phyloP scores from a whole-genome alignment of 2,797 vertebrate genomes.

The Argentina silus region DNA sequence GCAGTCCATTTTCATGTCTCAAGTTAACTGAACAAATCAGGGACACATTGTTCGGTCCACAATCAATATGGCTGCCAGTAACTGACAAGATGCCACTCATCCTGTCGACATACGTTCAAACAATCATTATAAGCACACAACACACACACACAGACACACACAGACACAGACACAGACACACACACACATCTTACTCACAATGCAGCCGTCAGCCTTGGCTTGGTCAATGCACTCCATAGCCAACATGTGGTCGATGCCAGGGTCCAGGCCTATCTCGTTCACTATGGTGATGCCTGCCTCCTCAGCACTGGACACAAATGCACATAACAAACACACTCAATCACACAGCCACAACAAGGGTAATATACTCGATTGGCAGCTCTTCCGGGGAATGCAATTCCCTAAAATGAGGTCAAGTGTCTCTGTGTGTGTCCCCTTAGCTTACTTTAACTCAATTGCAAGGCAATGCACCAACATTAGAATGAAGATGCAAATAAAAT shows the following conservation, averaged over 20 bases:
- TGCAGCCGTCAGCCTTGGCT: slow-evolving; percentile 90
- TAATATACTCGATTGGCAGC: neutral
- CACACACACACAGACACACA: slow-evolving; percentile 26
- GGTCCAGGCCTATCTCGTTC: slow-evolving; percentile 94
- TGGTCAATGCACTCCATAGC: slow-evolving; percentile 97
- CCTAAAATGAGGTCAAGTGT: neutral
- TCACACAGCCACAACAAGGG: neutral
- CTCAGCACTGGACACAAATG: slow-evolving; percentile 73
- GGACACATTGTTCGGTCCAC: slow-evolving; percentile 35
- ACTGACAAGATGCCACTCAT: slow-evolving; percentile 15
- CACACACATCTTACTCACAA: slow-evolving; percentile 75
- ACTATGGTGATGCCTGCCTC: slow-evolving; percentile 90
- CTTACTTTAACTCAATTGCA: neutral
- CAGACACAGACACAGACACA: slow-evolving; percentile 35
- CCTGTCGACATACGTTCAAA: slow-evolving; percentile 15
- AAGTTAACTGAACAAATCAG: slow-evolving; percentile 38
- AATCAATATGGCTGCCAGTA: slow-evolving; percentile 42
- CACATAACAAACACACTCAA: neutral
- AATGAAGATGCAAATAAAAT: neutral
- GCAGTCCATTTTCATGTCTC: neutral
- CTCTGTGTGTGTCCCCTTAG: neutral
- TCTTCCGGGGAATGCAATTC: neutral
- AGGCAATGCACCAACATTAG: neutral
- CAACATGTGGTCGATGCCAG: slow-evolving; percentile 97
- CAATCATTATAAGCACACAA: slow-evolving; percentile 3